Evolutionary conservation across 2,888 invertebrate genomes (phyloP).

Genomic region (Pseudanteris insignis): DNA sequence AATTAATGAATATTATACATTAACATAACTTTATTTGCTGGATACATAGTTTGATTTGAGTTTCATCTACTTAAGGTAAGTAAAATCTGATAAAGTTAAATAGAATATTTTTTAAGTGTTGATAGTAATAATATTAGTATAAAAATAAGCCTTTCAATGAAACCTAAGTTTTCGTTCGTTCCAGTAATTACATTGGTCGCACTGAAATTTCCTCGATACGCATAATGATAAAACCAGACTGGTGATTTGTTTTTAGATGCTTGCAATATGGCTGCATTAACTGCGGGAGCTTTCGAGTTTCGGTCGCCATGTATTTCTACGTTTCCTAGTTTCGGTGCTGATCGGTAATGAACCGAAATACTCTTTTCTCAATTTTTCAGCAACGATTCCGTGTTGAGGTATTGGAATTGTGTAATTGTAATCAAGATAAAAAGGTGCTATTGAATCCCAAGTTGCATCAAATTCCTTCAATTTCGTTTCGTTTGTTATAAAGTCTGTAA

Average conservation of each 20-base stretch:
- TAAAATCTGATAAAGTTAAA: too few species aligned
- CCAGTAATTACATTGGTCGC: conserved; percentile 68
- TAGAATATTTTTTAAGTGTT: too few species aligned
- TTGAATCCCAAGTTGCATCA: conserved; percentile 69
- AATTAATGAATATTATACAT: too few species aligned
- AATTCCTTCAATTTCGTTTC: conserved; percentile 65
- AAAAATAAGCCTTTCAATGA: too few species aligned
- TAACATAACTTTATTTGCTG: too few species aligned
- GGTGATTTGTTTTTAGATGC: conserved; percentile 69
- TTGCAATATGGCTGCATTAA: conserved; percentile 69
- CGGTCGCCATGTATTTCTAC: conserved; percentile 64
- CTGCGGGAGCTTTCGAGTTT: conserved; percentile 70
- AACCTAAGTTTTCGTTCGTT: conserved; percentile 71
- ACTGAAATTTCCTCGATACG: conserved; percentile 70
- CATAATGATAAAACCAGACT: conserved; percentile 73
- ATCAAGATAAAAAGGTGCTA: too few species aligned
- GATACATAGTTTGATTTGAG: too few species aligned
- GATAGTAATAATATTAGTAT: too few species aligned
- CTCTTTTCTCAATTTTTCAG: conserved; percentile 69
- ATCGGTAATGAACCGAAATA: conserved; percentile 70
- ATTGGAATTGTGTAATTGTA: too few species aligned
- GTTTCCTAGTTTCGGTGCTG: conserved; percentile 54
- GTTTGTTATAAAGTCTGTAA: too few species aligned
- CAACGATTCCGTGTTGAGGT: conserved; percentile 65
- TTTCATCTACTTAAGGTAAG: too few species aligned